Percentiles rank a stretch among this genome's conserved stretches.
Conservation (phyloP, 2,113 vertebrate species). For the Cichladusa arquata region DNA sequence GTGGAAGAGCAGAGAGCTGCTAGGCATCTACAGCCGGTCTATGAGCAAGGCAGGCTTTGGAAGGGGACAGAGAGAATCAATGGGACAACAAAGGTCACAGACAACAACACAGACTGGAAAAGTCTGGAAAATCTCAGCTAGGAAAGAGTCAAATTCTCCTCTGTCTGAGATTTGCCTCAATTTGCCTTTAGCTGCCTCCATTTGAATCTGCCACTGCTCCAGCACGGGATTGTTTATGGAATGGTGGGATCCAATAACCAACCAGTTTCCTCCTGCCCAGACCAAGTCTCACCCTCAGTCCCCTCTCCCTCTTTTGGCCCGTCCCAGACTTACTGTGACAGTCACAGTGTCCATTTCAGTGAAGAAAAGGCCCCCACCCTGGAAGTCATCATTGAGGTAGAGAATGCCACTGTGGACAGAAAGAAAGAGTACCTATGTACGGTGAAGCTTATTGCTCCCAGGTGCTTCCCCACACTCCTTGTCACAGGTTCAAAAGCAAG, state of each 20-base stretch:
- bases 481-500: neutral
- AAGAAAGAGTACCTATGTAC: neutral
- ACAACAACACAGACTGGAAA: neutral
- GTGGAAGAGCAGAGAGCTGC: neutral
- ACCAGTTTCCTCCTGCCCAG: neutral
- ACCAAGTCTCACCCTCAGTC: too few species aligned
- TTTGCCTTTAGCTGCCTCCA: constrained; percentile 64
- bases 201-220: constrained; percentile 57
- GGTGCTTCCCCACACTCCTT: neutral
- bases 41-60: neutral
- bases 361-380: constrained; percentile 92
- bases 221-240: neutral
- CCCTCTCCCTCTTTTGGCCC: neutral
- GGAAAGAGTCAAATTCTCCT: constrained; percentile 3
- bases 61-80: neutral
- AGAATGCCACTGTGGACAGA: constrained; percentile 83
- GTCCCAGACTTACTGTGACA: constrained; percentile 78
- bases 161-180: constrained; percentile 54
- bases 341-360: constrained; percentile 87
- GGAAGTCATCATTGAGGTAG: constrained; percentile 93
- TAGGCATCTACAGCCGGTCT: neutral
- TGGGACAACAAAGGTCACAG: neutral
- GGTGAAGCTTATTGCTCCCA: neutral
- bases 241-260: neutral
- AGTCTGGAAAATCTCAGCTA: neutral